Evolutionary conservation across 2,113 vertebrate species (phyloP).

Genomic region (Chitala chitala): DNA sequence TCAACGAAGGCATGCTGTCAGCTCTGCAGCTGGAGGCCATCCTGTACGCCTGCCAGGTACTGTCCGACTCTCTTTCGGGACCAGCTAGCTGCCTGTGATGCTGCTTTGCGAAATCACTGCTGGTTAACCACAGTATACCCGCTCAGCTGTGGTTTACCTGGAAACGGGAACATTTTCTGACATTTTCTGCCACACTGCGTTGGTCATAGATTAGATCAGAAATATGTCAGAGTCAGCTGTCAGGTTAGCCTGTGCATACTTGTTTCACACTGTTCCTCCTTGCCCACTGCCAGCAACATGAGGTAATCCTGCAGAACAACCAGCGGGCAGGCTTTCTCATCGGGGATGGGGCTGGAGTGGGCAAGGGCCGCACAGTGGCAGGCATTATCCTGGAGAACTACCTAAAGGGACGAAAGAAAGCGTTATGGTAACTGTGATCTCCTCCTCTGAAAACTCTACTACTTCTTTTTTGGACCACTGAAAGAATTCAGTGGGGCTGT

Average conservation of each 20-base stretch:
- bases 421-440: constrained; percentile 75
- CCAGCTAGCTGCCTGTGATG: background rate
- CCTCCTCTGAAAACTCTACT: background rate
- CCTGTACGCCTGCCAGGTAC: constrained; percentile 93
- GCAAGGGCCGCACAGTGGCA: constrained; percentile 90
- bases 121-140: background rate
- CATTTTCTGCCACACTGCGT: background rate
- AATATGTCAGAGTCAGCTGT: too few relatives aligned
- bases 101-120: too few relatives aligned
- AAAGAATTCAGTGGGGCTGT: background rate
- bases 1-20: constrained; percentile 72
- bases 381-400: constrained; percentile 93
- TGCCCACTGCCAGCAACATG: constrained; percentile 78
- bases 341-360: constrained; percentile 88
- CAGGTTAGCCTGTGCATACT: background rate
- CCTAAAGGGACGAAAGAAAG: constrained; percentile 83
- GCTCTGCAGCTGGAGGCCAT: constrained; percentile 96
- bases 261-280: background rate
- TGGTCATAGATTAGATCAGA: too few relatives aligned
- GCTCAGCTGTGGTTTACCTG: background rate
- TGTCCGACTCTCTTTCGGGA: background rate
- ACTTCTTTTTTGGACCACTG: background rate
- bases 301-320: constrained; percentile 84
- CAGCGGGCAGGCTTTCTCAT: constrained; percentile 95
- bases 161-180: background rate